Conservation (phyloP, 2,113 vertebrate genomes). For the Tyrannus savana region DNA sequence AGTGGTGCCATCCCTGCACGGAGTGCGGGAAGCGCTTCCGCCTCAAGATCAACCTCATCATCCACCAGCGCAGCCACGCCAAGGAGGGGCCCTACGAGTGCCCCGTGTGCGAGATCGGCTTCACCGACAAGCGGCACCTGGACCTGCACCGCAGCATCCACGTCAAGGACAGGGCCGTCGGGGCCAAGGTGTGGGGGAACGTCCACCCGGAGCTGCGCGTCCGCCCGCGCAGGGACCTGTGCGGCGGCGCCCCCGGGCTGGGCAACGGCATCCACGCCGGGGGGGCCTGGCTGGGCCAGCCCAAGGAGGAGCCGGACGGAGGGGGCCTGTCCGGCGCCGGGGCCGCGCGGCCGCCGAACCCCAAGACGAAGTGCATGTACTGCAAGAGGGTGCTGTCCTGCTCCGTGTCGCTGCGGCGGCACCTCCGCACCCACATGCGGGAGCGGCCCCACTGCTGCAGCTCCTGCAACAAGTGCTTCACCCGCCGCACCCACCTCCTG, state of each 20-base stretch:
- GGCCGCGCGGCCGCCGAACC: background rate
- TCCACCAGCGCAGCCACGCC: slow-evolving; percentile 79
- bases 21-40: slow-evolving; percentile 79
- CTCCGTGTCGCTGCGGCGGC: slow-evolving; percentile 57
- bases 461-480: slow-evolving; percentile 70
- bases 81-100: slow-evolving; percentile 77
- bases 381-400: slow-evolving; percentile 72
- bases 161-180: slow-evolving; percentile 42
- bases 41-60: slow-evolving; percentile 79
- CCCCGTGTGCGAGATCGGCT: slow-evolving; percentile 70
- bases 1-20: slow-evolving; percentile 74
- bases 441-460: slow-evolving; percentile 68
- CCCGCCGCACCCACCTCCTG: slow-evolving; percentile 61
- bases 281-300: background rate
- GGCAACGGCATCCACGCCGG: rapidly evolving
- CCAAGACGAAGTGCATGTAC: slow-evolving; percentile 32
- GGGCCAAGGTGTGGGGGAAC: slow-evolving; percentile 60
- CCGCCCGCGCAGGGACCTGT: background rate
- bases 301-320: slow-evolving; percentile 55
- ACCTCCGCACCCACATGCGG: slow-evolving; percentile 52
- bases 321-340: background rate
- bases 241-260: background rate
- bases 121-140: slow-evolving; percentile 65
- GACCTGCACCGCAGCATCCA: slow-evolving; percentile 74
- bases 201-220: slow-evolving; percentile 50